phyloP scores from a whole-genome alignment of 1,140 invertebrate genomes.

The Maconellicoccus hirsutus region DNA sequence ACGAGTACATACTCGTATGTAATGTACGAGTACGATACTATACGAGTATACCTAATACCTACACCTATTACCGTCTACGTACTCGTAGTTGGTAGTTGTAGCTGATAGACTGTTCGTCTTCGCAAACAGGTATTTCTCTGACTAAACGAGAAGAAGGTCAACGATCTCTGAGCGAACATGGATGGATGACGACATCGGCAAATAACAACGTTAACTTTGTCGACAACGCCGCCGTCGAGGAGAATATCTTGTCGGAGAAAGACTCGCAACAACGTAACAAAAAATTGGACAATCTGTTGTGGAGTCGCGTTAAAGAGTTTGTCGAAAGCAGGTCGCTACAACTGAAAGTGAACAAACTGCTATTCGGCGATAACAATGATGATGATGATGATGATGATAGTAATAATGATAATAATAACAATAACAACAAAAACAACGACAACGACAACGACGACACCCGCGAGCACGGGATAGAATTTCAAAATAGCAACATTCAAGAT shows the following conservation, averaged over 20 bases:
- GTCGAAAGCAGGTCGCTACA: constrained; percentile 47
- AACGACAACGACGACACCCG: too few relatives aligned
- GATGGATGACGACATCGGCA: background rate
- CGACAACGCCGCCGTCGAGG: constrained; percentile 25
- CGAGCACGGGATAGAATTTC: too few relatives aligned
- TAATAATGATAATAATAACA: too few relatives aligned
- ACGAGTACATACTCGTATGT: too few relatives aligned
- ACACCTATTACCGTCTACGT: too few relatives aligned
- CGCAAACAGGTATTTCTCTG: constrained; percentile 28
- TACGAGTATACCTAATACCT: too few relatives aligned
- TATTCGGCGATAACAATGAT: constrained; percentile 27
- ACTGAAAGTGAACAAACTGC: constrained; percentile 33
- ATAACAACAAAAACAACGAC: background rate
- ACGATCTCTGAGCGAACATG: constrained; percentile 27
- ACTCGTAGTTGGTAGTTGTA: background rate
- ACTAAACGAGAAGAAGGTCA: constrained; percentile 28
- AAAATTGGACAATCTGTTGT: constrained; percentile 42
- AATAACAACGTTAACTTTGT: too few relatives aligned
- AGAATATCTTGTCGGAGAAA: constrained; percentile 29
- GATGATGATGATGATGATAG: constrained; percentile 28
- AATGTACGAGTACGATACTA: too few relatives aligned
- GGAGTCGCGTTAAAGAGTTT: constrained; percentile 44
- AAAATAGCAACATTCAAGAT: too few relatives aligned
- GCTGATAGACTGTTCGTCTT: background rate
- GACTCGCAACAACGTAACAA: constrained; percentile 31